Base-by-base conservation (phyloP, 2,113 vertebrate species). In the Paramormyrops kingsleyae region DNA sequence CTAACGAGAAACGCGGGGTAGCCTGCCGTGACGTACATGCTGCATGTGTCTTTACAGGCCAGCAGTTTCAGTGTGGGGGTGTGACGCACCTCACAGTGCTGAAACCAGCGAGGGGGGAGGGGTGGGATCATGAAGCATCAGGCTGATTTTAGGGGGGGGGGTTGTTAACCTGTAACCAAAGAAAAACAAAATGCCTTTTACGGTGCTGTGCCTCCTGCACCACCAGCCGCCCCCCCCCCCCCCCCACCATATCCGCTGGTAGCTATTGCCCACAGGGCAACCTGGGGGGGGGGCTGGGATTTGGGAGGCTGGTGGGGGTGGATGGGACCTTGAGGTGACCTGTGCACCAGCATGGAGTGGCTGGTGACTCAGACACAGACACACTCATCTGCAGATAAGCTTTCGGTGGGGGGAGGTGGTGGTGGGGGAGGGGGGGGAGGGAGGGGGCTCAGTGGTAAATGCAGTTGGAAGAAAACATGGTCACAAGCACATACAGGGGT, bases 351-450 rank as follows among this genome's bases (percentile, higher is more conserved):
- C 27, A 10, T 35, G 27, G n/a, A 27, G 3, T 15, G 66, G 27
- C 66, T 27, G 66, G 66, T 27, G 66, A 74, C 9, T 74, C 66
- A 74, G 66, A 74, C 62, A 31, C 62, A 70, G 62, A 13, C 66
- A 74, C 27, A 13, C 12, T 13, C 9, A 15, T 74, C 66, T 74
- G 66, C n/a, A 35, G 66, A 35, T 74, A 27, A 74, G 66, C 66
- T 74, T 35, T 35, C 12, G n/a, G 62, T 1, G 62, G 24, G 12
- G 66, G 27, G 27, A 9, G 46, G 46, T 42, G 46, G 46, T 5
- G 24, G 7, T 0, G n/a, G 3, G 10, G 66, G 1, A 2, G 2
- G 12, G n/a, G n/a, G n/a, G n/a, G n/a, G n/a, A n/a, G n/a, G n/a
- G n/a, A n/a, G 27, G 1, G 70, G 59, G 8, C 8, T 10, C 24